These are phyloP conservation scores for Hepsetus odoe DNA, from an alignment of 2,113 vertebrate genomes.

Conservation along the genomic window DNA sequence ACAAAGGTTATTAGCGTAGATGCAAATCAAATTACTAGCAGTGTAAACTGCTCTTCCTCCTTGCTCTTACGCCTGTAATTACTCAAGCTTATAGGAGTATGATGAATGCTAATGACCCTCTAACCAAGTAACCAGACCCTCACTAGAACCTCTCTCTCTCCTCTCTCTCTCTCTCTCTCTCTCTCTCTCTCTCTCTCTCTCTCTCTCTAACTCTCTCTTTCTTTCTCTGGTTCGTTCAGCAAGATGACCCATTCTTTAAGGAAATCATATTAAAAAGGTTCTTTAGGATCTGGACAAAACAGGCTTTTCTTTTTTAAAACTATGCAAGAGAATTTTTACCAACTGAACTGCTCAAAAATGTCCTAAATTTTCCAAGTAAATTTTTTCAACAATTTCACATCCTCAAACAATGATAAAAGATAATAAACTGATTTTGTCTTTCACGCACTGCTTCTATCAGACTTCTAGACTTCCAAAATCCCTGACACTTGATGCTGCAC, in stretches of 20 bases:
- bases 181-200: background rate
- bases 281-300: background rate
- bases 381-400: background rate
- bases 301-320: too few species aligned
- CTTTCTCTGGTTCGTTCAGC: background rate
- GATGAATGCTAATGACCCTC: constrained; percentile 82
- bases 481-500: too few species aligned
- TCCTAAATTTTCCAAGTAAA: background rate
- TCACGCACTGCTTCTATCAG: background rate
- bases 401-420: background rate
- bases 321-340: too few species aligned
- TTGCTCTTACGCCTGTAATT: constrained; percentile 81
- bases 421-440: background rate
- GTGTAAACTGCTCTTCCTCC: constrained; percentile 81
- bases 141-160: background rate
- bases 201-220: background rate
- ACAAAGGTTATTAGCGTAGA: constrained; percentile 87
- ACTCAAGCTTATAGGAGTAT: constrained; percentile 78
- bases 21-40: constrained; percentile 84
- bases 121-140: constrained; percentile 64
- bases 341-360: too few species aligned
- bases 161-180: background rate
- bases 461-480: constrained; percentile 1
- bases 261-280: background rate
- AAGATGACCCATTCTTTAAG: background rate